A percentile compares a stretch with the other conserved stretches of the same genome.
Evolutionary conservation across 2,797 vertebrate genomes (phyloP).

Genomic region (Luscinia megarhynchos): DNA sequence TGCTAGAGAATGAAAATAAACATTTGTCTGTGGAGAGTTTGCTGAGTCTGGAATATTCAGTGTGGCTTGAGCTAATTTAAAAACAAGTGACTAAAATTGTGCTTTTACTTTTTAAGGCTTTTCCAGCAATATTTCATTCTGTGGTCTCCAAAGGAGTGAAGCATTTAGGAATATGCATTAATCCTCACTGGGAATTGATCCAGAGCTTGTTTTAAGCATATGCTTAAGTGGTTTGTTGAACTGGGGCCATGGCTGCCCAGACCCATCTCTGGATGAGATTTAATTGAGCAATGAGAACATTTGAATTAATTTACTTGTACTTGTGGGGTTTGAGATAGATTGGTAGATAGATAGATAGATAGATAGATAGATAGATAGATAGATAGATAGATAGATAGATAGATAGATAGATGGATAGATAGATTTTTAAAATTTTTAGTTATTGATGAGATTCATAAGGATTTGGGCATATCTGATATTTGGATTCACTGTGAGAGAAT

Average conservation of each 20-base stretch:
- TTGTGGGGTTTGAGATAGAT: neutral
- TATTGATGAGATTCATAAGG: neutral
- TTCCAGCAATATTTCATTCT: slow-evolving; percentile 23
- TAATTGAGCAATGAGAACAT: slow-evolving; percentile 52
- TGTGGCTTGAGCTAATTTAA: slow-evolving; percentile 30
- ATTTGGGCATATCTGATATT: neutral
- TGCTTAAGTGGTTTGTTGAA: slow-evolving; percentile 71
- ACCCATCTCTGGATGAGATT: slow-evolving; percentile 41
- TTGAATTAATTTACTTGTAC: slow-evolving; percentile 26
- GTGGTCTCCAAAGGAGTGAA: slow-evolving; percentile 21
- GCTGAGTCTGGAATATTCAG: slow-evolving; percentile 26
- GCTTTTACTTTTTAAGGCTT: slow-evolving; percentile 31
- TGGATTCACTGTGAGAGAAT: neutral
- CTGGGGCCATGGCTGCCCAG: slow-evolving; percentile 63
- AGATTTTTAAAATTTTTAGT: neutral
- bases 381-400: neutral
- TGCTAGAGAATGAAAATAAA: slow-evolving; percentile 44
- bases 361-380: neutral
- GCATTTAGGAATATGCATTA: slow-evolving; percentile 51
- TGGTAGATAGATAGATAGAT: neutral
- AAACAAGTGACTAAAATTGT: neutral
- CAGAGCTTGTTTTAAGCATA: slow-evolving; percentile 66
- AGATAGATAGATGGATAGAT: neutral
- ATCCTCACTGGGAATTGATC: slow-evolving; percentile 65
- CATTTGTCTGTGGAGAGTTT: slow-evolving; percentile 19